Evolutionary conservation across 1,140 invertebrate species (phyloP), one percentile per base, ranked within the genome.

Genomic region (Drosophila miranda): DNA sequence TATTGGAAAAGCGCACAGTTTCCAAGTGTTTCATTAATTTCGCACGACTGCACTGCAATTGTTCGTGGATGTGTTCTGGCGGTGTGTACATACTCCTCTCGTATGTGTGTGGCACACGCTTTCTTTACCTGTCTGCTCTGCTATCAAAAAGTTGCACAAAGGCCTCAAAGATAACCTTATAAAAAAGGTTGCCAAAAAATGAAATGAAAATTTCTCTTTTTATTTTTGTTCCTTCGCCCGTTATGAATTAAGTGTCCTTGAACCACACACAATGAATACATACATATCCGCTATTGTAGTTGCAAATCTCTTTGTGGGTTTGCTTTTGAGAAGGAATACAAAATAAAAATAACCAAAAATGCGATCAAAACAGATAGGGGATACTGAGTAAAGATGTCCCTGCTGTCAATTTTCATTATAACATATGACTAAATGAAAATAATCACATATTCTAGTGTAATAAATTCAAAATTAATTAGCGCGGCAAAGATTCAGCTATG

Each of bases 1-100:
- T 68, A 73, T 82, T 78, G 82, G 58, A 87, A 87, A 87, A 76
- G 73, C 75, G 71, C 59, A 78, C 75, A 82, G 41, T 50, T 63
- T 73, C 75, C 42, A 84, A 78, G 83, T 68, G 55, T 44, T 54
- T 75, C 45, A 84, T 80, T 84, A 74, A 46, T 50, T 79, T 60
- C 80, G 76, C 66, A 64, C 70, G 71, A 79, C 44, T 84, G 71
- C 64, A 13, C 49, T 54, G 43, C 59, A 30, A 54, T 41, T 59
- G 68, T 59, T 48, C 52, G 48, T 50, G 51, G 38, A 23, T 16
- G 19, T 45, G 28, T 19, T 19, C 13, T 30, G 30, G n/a, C 1
- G 2, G 1, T 19, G 19, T 19, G 19, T 19, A 19, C 19, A 19
- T 5, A 26, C 23, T 26, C 4, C 23, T 26, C 23, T 26, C 23